Base-by-base conservation (phyloP, 2,113 vertebrate species). In the Myotis davidii region DNA sequence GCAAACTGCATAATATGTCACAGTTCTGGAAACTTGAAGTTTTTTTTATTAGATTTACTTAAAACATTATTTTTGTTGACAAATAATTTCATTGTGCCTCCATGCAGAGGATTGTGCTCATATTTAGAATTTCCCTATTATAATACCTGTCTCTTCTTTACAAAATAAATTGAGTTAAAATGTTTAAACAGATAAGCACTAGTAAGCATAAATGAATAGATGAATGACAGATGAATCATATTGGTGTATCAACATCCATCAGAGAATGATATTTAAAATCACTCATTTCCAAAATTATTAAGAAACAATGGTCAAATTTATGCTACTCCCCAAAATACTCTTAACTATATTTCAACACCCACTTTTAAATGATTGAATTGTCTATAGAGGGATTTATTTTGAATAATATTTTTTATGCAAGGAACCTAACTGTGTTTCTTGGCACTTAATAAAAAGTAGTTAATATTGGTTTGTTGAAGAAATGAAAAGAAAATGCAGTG, bases 21-120 rank as follows among this genome's bases (percentile, higher is more conserved):
- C 16, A 84, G 48, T 3, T 81, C 56, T 78, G 32, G n/a, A 84
- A 94, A 85, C 7, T 9, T 86, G 21, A 92, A n/a, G 21, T 73
- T 69, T 85, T n/a, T 87, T 11, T 93, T 6, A 10, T n/a, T 50
- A 85, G 25, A 67, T 74, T 86, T 82, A 59, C 14, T 91, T 93
- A 70, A 78, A 94, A 94, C 23, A 42, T 77, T 20, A 48, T 65
- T 93, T 94, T 94, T 82, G 16, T 93, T 61, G 34, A 72, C 45
- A 91, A 61, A 77, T 69, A 7, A 92, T 85, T 90, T 92, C 73
- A 81, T 64, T 74, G 25, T 77, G 21, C 3, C 17, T 56, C 23
- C 12, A 14, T 25, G 5, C 8, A 73, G 14, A 52, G 32, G 8
- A 29, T 45, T 69, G 8, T 39, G 27, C 37, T 89, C 20, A 50